These are phyloP conservation scores for Sinonovacula constricta DNA, from an alignment of 1,140 invertebrate species.

Conservation along the genomic window DNA sequence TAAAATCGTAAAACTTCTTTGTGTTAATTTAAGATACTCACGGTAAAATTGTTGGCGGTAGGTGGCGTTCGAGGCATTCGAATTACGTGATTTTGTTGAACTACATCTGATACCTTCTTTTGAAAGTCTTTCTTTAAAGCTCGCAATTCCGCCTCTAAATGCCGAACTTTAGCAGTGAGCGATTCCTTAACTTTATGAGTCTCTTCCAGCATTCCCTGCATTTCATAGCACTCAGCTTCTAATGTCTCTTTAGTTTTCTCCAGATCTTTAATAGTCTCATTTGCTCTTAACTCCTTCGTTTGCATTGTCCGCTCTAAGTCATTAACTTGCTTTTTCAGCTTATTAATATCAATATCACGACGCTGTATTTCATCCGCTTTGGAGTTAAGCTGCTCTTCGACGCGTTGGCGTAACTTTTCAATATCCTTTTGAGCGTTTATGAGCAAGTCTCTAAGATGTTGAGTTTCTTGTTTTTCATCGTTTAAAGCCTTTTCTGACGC, in stretches of 20 bases:
- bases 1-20: too few relatives aligned
- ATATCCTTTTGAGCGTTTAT: slow-evolving; percentile 75
- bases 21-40: slow-evolving; percentile 13
- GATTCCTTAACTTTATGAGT: slow-evolving; percentile 64
- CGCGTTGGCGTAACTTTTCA: slow-evolving; percentile 68
- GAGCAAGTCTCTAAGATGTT: slow-evolving; percentile 73
- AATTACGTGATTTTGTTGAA: slow-evolving; percentile 43
- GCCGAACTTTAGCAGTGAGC: slow-evolving; percentile 62
- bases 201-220: slow-evolving; percentile 69
- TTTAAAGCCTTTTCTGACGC: slow-evolving; percentile 61
- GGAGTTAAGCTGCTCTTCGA: slow-evolving; percentile 61
- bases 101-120: slow-evolving; percentile 66
- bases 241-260: slow-evolving; percentile 65
- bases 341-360: slow-evolving; percentile 67
- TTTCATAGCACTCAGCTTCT: slow-evolving; percentile 64
- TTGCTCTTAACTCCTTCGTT: slow-evolving; percentile 58
- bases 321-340: slow-evolving; percentile 56
- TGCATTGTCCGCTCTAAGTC: slow-evolving; percentile 62
- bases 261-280: slow-evolving; percentile 63
- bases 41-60: slow-evolving; percentile 24
- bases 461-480: slow-evolving; percentile 72
- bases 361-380: slow-evolving; percentile 67
- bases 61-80: slow-evolving; percentile 15
- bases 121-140: slow-evolving; percentile 66
- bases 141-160: slow-evolving; percentile 72